Evolutionary conservation across 2,113 vertebrate species (phyloP).

Genomic region (Piaya cayana): DNA sequence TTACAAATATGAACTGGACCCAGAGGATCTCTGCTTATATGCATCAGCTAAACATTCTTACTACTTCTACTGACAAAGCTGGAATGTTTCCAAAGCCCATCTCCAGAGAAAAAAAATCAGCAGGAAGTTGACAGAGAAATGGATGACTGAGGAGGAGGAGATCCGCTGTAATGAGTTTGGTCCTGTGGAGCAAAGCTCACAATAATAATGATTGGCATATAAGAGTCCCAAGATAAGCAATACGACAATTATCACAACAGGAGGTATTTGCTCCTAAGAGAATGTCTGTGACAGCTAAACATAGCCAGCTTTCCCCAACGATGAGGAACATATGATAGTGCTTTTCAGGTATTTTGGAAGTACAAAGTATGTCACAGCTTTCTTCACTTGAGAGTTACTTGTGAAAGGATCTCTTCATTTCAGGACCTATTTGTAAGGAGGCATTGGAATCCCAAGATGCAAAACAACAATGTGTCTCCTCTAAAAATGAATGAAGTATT

Average conservation of each 20-base stretch:
- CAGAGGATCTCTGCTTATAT: not conserved
- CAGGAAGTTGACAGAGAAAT: slow-evolving; percentile 12
- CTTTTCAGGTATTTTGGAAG: not conserved
- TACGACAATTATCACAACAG: not conserved
- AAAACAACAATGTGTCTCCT: not conserved
- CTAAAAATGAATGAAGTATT: not conserved
- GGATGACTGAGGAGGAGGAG: not conserved
- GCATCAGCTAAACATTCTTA: not conserved
- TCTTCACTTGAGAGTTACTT: not conserved
- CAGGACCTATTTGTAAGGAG: not conserved
- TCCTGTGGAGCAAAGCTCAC: not conserved
- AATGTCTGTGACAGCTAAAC: not conserved
- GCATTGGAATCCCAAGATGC: not conserved
- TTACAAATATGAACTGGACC: not conserved
- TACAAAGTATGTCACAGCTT: not conserved
- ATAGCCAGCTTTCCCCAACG: not conserved
- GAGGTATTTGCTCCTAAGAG: not conserved
- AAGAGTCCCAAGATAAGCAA: not conserved
- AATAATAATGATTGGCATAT: slow-evolving; percentile 11
- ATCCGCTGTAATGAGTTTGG: not conserved
- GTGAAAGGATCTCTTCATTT: not conserved
- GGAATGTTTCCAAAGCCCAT: not conserved
- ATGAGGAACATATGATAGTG: not conserved
- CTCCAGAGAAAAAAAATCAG: not conserved
- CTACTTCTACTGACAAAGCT: not conserved